Base-by-base conservation (phyloP, 2,113 vertebrate species). In the Guaruba guarouba region DNA sequence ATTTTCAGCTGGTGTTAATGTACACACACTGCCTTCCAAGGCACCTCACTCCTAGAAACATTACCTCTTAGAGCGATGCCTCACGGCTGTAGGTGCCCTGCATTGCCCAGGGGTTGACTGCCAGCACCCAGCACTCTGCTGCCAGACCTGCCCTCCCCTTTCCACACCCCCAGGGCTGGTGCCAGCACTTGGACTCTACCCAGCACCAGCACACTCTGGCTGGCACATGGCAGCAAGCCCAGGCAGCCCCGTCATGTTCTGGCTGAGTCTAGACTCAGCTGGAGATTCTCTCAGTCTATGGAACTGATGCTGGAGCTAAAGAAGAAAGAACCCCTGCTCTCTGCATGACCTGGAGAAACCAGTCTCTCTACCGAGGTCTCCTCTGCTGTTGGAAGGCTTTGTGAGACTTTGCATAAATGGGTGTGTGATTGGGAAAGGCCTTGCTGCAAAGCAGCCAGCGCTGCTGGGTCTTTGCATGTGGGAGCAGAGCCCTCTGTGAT, bases 61-160 rank as follows among this genome's bases (percentile, higher is more conserved):
- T 16, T 41, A 25, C 13, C 15, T 87, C 79, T 55, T 62, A 46
- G 68, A 90, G 59, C 17, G 55, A 15, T 2, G 20, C 43, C 52
- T 19, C 0, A 0, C 0, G 6, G 51, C 59, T 74, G 17, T 25
- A 35, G 41, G 43, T 3, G 4, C 22, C 10, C 2, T 8, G 66
- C 2, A 2, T 4, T 52, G 37, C n/a, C 20, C 6, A 5, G 6
- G 13, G 7, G 19, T 13, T 23, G 31, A 31, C 7, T 75, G 29
- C 57, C 9, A 48, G 33, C 27, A 43, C 61, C 25, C 37, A 52
- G 46, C 22, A 81, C 19, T 6, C 39, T 31, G 18, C 41, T 70
- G 16, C 49, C 59, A 66, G 31, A 33, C 16, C 46, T 48, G 25
- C 17, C 44, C 46, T 70, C 63, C 51, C 44, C 37, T 35, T 41